Base-by-base conservation (phyloP, 2,888 invertebrate genomes). In the Chromoteleia sp. region DNA sequence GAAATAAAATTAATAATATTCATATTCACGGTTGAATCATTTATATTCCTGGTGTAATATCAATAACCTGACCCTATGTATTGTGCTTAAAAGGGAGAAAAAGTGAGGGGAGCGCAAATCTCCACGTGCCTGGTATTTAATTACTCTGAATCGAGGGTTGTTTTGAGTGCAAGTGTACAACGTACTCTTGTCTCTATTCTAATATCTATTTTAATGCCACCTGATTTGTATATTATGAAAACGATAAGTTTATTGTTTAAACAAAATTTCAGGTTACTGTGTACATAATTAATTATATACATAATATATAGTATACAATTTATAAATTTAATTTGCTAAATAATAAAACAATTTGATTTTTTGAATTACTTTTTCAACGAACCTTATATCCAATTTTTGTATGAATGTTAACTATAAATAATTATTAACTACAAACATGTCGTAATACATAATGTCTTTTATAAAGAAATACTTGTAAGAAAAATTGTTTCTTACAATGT, bases 1-100 rank as follows among this genome's bases (percentile, higher is more conserved):
- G 74, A 83, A 83, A 86, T 86, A 86, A 87, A 88, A 89, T 89
- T 89, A 87, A 89, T 89, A 90, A 89, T 89, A 90, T 90, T 90
- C 90, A 90, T 89, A 89, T 89, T 88, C 90, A 89, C 89, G 88
- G 86, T 87, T 70, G 85, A 82, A 84, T 85, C 88, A 88, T 89
- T 89, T 86, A 84, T 88, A 85, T 84, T 82, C 83, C 78, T 74
- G 86, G 85, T 85, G 87, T 86, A 88, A 89, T 89, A 90, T 89
- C 89, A 86, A 89, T 88, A 87, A 89, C 82, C 86, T 87, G 87
- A 88, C 86, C 87, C 85, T 86, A 79, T 54, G 54, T 85, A 77
- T 77, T 73, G 80, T 68, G 54, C 48, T 59, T 15, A 45, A 45
- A 61, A 85, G 83, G 86, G 82, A 65, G 77, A 82, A 81, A 56